phyloP scores from a whole-genome alignment of 2,113 vertebrate genomes.

The Protobothrops flavoviridis region DNA sequence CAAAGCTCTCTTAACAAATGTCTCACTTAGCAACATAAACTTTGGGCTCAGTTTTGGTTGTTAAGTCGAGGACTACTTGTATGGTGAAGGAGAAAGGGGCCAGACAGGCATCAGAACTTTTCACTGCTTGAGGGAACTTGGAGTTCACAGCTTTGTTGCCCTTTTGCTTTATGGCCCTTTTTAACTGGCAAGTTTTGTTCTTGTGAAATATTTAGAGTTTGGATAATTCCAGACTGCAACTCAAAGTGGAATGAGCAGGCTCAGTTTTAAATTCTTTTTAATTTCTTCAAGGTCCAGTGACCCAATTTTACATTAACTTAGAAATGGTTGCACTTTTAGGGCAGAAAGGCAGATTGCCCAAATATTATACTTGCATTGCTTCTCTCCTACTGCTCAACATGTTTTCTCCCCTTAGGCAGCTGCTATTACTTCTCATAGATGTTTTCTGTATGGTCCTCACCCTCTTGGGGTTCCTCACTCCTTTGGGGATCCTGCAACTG shows the following conservation, averaged over 20 bases:
- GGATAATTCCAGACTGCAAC: neutral
- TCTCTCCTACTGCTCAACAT: neutral
- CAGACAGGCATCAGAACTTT: neutral
- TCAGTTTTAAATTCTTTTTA: neutral
- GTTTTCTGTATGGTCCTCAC: neutral
- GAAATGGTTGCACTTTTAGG: neutral
- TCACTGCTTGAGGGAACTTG: neutral
- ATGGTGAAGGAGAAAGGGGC: neutral
- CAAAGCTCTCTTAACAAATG: too few species aligned
- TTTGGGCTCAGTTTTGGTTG: neutral
- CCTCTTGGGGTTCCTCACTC: neutral
- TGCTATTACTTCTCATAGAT: neutral
- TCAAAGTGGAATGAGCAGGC: neutral
- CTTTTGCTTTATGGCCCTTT: neutral
- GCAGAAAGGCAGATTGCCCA: neutral
- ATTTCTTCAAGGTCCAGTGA: neutral
- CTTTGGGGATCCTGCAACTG: neutral
- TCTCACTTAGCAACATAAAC: neutral
- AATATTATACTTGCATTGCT: neutral
- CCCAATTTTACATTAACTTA: neutral
- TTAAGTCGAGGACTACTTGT: neutral
- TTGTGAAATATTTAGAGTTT: neutral
- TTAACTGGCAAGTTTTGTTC: neutral
- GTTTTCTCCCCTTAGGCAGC: neutral
- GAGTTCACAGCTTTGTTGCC: neutral